Percentiles rank a stretch among this genome's conserved stretches.
phyloP scores from a whole-genome alignment of 2,797 vertebrate genomes.

The Clarias fuscus region DNA sequence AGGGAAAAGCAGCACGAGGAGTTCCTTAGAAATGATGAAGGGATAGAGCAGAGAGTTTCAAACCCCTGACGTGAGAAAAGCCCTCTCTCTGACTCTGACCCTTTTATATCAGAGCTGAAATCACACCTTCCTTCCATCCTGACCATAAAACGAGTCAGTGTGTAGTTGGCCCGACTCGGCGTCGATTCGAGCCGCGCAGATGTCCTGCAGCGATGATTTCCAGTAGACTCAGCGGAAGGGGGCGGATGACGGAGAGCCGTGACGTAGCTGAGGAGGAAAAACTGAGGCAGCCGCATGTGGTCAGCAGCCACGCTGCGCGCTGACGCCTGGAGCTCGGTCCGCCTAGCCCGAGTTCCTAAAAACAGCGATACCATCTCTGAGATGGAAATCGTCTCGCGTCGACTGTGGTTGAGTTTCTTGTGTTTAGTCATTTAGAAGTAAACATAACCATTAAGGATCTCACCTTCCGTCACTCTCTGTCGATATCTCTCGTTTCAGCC shows the following conservation, averaged over 20 bases:
- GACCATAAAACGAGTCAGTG: neutral
- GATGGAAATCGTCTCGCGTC: neutral
- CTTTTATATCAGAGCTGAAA: neutral
- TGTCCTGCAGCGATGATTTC: conserved; percentile 36
- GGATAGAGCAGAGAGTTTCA: neutral
- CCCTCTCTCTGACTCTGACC: neutral
- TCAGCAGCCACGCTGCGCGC: conserved; percentile 20
- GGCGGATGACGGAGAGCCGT: conserved; percentile 38
- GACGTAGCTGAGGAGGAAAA: conserved; percentile 32
- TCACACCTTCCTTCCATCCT: neutral
- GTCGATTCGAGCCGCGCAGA: conserved; percentile 39
- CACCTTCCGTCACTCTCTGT: neutral
- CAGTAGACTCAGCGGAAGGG: conserved; percentile 32
- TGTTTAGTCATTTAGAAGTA: neutral
- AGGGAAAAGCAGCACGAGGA: neutral
- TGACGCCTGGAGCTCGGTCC: conserved; percentile 10
- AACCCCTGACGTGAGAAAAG: neutral
- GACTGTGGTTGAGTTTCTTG: neutral
- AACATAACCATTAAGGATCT: neutral
- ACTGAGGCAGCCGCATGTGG: conserved; percentile 26
- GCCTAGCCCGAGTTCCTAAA: neutral
- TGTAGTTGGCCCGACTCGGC: neutral
- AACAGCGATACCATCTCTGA: neutral
- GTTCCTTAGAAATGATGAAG: neutral
- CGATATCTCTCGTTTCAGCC: neutral